Conservation (phyloP, 2,797 vertebrate genomes). For the Typhlichthys subterraneus region DNA sequence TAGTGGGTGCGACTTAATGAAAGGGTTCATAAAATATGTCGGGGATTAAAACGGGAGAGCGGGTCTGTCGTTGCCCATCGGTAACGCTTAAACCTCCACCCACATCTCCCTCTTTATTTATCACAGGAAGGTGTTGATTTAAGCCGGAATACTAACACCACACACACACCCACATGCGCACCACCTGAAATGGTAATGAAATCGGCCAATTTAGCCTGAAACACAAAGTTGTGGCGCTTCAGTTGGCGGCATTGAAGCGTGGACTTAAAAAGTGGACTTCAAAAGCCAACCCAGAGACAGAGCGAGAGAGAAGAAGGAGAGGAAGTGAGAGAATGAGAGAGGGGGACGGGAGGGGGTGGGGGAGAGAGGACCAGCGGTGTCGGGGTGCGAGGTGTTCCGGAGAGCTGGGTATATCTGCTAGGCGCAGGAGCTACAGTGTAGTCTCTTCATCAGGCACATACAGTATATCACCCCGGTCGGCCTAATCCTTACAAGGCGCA, state of each 20-base stretch:
- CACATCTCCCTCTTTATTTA: constrained; percentile 12
- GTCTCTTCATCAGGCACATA: constrained; percentile 74
- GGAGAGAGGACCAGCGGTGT: constrained; percentile 11
- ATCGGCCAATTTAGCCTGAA: constrained; percentile 78
- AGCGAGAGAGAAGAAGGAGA: constrained; percentile 20
- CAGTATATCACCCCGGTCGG: constrained; percentile 69
- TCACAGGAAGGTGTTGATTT: background rate
- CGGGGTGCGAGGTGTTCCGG: constrained; percentile 52
- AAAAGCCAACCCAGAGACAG: constrained; percentile 46
- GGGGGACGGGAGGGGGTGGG: constrained; percentile 2
- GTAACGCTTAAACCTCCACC: constrained; percentile 35
- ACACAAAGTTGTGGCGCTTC: constrained; percentile 55
- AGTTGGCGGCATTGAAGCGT: constrained; percentile 55
- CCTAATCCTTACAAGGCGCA: constrained; percentile 80
- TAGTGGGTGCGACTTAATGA: constrained; percentile 53
- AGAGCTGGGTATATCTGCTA: constrained; percentile 68
- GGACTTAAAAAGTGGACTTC: constrained; percentile 65
- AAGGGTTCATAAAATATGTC: constrained; percentile 76
- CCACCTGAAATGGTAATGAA: constrained; percentile 66
- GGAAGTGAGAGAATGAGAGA: constrained; percentile 19
- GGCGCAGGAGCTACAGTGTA: constrained; percentile 60
- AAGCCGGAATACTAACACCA: background rate
- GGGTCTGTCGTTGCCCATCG: constrained; percentile 53
- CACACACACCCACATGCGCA: constrained; percentile 15
- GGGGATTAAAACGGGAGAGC: constrained; percentile 68